Evolutionary conservation across 2,113 vertebrate genomes (phyloP), one percentile per base, ranked within the genome.

Genomic region (Equus przewalskii): DNA sequence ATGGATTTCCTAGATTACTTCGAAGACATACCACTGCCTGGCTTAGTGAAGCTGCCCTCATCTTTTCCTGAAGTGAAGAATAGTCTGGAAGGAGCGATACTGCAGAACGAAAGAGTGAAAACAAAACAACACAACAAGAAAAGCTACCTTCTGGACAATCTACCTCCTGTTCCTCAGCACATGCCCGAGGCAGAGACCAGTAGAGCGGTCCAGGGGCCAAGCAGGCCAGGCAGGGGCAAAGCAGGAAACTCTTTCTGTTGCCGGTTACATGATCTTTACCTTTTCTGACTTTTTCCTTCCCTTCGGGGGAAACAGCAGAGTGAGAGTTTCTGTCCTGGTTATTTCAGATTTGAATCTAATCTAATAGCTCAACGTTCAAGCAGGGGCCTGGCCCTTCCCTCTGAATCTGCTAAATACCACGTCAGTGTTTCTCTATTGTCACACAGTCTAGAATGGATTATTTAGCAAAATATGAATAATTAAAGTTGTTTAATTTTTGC

Each of bases 211-310:
- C 9, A 2, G 6, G 5, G 33, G 44, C 70, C 21, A 46, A 1
- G 22, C 41, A 14, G 15, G 5, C 46, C 1, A 10, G 56, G 60
- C 26, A 36, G 41, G 10, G 44, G n/a, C 51, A 56, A 44, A 62
- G 36, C 67, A 62, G 3, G 18, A 33, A 18, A 28, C 30, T 75
- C 18, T 75, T 33, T 58, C 69, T 0, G 0, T 67, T 33, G 62
- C 60, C 51, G 44, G 13, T 8, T 26, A 3, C 30, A 10, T 11
- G 26, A 78, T 56, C 7, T 81, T 82, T 90, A 56, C 51, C 44
- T 90, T 82, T 76, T 86, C 51, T 93, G 60, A 70, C 24, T 49
- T 64, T 87, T 56, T 81, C n/a, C 49, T 86, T 86, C 58, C 67
- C 30, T 83, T 87, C 16, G 1, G 51, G 36, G 75, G 7, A 89